A percentile compares a stretch with the other conserved stretches of the same genome.
Evolutionary conservation across 2,113 vertebrate genomes (phyloP).

Genomic region (Engraulis encrasicolus): DNA sequence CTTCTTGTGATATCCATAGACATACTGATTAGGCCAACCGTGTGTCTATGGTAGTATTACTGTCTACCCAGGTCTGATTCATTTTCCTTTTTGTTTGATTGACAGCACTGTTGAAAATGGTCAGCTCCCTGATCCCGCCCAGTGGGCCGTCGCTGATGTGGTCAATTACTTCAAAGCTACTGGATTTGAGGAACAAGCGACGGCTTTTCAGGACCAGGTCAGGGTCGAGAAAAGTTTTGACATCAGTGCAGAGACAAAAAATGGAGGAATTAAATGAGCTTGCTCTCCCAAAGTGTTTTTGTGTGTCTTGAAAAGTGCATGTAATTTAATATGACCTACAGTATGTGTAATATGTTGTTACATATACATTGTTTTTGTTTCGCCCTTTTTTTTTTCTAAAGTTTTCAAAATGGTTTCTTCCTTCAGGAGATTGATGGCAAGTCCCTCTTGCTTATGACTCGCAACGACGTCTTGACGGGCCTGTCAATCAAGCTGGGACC

Average conservation of each 20-base stretch:
- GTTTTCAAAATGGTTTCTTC: slow-evolving; percentile 49
- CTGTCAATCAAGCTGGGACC: slow-evolving; percentile 98
- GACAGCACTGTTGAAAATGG: slow-evolving; percentile 83
- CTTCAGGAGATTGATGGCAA: slow-evolving; percentile 97
- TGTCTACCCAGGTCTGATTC: neutral
- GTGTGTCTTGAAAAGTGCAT: too few species aligned
- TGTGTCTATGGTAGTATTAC: too few species aligned
- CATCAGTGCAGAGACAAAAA: too few species aligned
- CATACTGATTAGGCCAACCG: too few species aligned
- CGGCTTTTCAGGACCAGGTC: slow-evolving; percentile 97
- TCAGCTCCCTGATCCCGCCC: slow-evolving; percentile 89
- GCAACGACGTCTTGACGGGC: slow-evolving; percentile 96
- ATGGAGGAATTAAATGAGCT: too few species aligned
- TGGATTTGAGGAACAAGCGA: slow-evolving; percentile 96
- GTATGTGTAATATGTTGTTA: too few species aligned
- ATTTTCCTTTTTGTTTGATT: neutral
- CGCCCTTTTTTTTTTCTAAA: neutral
- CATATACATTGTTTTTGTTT: neutral
- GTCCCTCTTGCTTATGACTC: slow-evolving; percentile 97
- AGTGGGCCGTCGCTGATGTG: slow-evolving; percentile 93
- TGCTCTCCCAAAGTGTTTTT: too few species aligned
- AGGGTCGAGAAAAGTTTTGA: neutral
- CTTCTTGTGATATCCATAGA: neutral
- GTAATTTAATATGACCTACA: too few species aligned
- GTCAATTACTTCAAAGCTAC: slow-evolving; percentile 96